Percentiles rank a stretch among this genome's conserved stretches.
Conservation (phyloP, 2,113 vertebrate genomes). For the Erythrocercus mccallii region DNA sequence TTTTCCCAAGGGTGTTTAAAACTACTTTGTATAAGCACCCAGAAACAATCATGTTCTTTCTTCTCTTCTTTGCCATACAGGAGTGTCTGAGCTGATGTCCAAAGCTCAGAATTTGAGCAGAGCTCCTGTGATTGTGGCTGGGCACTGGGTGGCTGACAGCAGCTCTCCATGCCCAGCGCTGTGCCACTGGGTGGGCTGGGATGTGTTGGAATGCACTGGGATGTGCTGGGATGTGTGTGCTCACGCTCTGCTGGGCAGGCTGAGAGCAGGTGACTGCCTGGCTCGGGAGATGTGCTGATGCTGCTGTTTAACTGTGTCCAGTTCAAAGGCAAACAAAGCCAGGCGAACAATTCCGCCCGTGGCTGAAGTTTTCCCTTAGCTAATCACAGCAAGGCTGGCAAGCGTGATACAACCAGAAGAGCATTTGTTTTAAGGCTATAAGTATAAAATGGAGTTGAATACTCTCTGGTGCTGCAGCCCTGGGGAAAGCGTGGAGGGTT, state of each 20-base stretch:
- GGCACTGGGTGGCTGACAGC: rapidly evolving
- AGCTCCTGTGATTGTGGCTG: neutral
- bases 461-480: neutral
- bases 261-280: neutral
- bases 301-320: neutral
- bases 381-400: neutral
- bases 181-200: neutral
- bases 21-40: neutral
- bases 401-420: rapidly evolving
- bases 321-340: conserved; percentile 16
- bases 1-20: neutral
- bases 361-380: conserved; percentile 15
- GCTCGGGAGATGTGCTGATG: neutral
- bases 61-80: neutral
- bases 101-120: neutral
- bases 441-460: neutral
- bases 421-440: neutral
- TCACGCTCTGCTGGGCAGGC: neutral
- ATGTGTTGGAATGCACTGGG: rapidly evolving
- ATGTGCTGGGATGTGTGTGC: neutral
- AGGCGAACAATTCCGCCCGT: neutral
- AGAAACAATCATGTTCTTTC: neutral
- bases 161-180: rapidly evolving
- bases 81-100: neutral
- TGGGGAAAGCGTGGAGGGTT: neutral